These are phyloP conservation scores for Drosophila colorata DNA, from an alignment of 2,888 invertebrate species.

Conservation along the genomic window DNA sequence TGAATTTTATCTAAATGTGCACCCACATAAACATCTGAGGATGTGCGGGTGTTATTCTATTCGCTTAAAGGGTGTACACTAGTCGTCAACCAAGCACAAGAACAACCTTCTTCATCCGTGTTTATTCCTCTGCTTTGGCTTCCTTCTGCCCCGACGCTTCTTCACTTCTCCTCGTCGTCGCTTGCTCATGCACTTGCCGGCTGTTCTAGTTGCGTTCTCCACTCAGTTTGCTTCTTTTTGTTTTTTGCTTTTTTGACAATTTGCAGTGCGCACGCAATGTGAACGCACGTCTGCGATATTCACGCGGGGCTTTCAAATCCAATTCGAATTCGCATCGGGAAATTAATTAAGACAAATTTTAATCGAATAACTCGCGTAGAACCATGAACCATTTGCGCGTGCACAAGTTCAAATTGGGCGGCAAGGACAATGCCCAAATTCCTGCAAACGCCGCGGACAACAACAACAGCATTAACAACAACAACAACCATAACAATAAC, in stretches of 20 bases:
- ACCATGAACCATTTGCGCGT: slow-evolving; percentile 81
- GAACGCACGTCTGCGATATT: slow-evolving; percentile 19
- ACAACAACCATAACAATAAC: slow-evolving; percentile 38
- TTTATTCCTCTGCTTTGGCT: slow-evolving; percentile 56
- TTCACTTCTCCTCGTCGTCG: slow-evolving; percentile 6
- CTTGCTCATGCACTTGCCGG: slow-evolving; percentile 40
- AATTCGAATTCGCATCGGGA: slow-evolving; percentile 19
- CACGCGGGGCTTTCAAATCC: slow-evolving; percentile 5
- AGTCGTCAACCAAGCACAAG: slow-evolving; percentile 19
- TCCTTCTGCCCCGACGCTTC: slow-evolving; percentile 41
- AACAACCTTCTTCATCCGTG: slow-evolving; percentile 28
- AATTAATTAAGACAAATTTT: slow-evolving; percentile 5
- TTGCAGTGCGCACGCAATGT: slow-evolving; percentile 55
- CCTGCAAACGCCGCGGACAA: slow-evolving; percentile 27
- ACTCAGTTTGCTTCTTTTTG: slow-evolving; percentile 16
- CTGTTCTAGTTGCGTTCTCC: slow-evolving; percentile 32
- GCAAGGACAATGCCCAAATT: slow-evolving; percentile 58
- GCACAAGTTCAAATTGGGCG: slow-evolving; percentile 75
- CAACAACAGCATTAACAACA: slow-evolving; percentile 59
- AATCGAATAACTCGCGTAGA: slow-evolving; percentile 13
- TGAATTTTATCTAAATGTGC: background rate
- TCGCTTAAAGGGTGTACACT: slow-evolving; percentile 24
- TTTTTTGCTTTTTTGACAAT: slow-evolving; percentile 27
- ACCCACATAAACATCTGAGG: background rate
- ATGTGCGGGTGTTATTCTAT: too few species aligned